A percentile compares a stretch with the other conserved stretches of the same genome.
These are phyloP conservation scores for Drosophila paramelanica DNA, from an alignment of 2,888 invertebrate genomes.

Conservation along the genomic window DNA sequence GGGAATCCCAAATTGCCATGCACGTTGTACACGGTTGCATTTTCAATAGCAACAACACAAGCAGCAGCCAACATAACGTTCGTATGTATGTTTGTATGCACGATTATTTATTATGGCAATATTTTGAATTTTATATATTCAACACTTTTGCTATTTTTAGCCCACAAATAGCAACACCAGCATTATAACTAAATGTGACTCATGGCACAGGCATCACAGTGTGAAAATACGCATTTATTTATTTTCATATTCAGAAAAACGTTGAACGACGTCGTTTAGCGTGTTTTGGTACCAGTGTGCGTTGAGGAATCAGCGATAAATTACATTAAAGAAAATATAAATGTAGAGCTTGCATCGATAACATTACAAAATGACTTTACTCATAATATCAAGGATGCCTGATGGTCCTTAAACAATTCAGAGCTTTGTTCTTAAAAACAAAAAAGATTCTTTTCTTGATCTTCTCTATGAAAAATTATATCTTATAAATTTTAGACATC, in stretches of 20 bases:
- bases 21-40: constrained; percentile 53
- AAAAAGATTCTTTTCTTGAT: too few relatives aligned
- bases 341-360: neutral
- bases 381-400: neutral
- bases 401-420: too few relatives aligned
- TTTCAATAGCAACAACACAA: constrained; percentile 42
- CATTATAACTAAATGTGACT: constrained; percentile 49
- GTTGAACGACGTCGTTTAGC: constrained; percentile 14
- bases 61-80: constrained; percentile 13
- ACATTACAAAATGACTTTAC: constrained; percentile 12
- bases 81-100: constrained; percentile 19
- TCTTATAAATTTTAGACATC: too few relatives aligned
- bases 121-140: constrained; percentile 53
- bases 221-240: constrained; percentile 27
- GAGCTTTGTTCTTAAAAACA: too few relatives aligned
- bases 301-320: constrained; percentile 14
- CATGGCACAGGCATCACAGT: constrained; percentile 35
- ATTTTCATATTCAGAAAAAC: constrained; percentile 41
- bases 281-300: constrained; percentile 5
- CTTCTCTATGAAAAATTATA: too few relatives aligned
- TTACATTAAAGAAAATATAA: neutral
- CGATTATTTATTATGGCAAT: constrained; percentile 44
- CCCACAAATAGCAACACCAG: constrained; percentile 19
- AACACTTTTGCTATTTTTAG: constrained; percentile 57
- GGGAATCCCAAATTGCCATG: constrained; percentile 72